These are phyloP conservation scores for Nixonia krombeini DNA, from an alignment of 1,140 invertebrate genomes.

Conservation along the genomic window DNA sequence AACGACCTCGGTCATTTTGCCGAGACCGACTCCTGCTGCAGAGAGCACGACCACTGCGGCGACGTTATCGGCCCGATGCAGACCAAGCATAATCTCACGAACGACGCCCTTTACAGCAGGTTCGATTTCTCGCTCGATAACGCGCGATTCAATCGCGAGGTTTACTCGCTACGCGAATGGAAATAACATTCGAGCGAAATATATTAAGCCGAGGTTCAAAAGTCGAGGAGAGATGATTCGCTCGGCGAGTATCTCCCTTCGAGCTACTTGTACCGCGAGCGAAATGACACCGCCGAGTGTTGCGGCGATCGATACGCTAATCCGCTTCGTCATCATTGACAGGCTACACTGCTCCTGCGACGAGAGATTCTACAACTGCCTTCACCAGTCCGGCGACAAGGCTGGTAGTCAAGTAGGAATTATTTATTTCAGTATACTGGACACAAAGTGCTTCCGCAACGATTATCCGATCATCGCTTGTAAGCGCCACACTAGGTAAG, in stretches of 20 bases:
- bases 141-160: too few relatives aligned
- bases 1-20: conserved; percentile 78
- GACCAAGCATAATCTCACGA: conserved; percentile 76
- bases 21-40: conserved; percentile 83
- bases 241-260: too few relatives aligned
- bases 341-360: conserved; percentile 80
- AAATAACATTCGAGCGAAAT: too few relatives aligned
- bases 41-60: conserved; percentile 82
- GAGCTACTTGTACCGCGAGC: too few relatives aligned
- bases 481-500: conserved; percentile 60
- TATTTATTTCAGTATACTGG: conserved; percentile 78
- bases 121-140: conserved; percentile 42
- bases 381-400: conserved; percentile 70
- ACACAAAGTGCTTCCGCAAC: conserved; percentile 78
- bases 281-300: too few relatives aligned
- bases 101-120: conserved; percentile 75
- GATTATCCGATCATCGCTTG: conserved; percentile 78
- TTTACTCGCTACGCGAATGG: too few relatives aligned
- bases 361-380: conserved; percentile 77
- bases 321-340: conserved; percentile 26
- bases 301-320: too few relatives aligned
- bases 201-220: too few relatives aligned
- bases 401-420: conserved; percentile 74
- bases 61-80: conserved; percentile 75
- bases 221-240: too few relatives aligned